Base-by-base conservation (phyloP, 2,888 invertebrate species). In the Erebia ligea region DNA sequence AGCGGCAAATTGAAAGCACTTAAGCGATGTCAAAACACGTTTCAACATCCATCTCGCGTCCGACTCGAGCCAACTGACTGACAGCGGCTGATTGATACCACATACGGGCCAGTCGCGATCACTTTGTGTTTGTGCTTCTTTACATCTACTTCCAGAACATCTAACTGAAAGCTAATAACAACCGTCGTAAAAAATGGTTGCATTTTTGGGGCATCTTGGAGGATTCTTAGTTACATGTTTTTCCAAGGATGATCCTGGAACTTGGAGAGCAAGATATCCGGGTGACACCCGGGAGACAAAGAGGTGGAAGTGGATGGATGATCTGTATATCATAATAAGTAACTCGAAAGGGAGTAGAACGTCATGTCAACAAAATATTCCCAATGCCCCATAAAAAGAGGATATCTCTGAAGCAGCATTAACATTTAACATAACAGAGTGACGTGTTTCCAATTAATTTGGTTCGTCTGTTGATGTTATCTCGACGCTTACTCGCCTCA, bases 401-500 rank as follows among this genome's bases (percentile, higher is more conserved):
- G 52, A 17, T 54, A 13, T 9, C 9, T 63, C 15, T 40, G 11
- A 13, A 19, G 3, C 25, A n/a, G 50, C 50, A 63, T 34, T 50
- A n/a, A 50, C 63, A 48, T 50, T 34, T 50, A n/a, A 50, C 63
- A 48, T 50, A 52, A 17, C 61, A 19, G 45, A 52, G 40, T 68
- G 71, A 69, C 61, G 72, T 56, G 58, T 67, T 72, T 56, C 72
- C 71, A 70, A 72, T 68, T 71, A 69, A 70, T 70, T 72, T 57
- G 50, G 63, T 56, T 65, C 67, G 66, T 45, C 62, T 67, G 62
- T 62, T 68, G 73, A 73, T 73, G 52, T 34, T 73, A 73, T 73
- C 73, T 54, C 68, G 40, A 50, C 68, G 56, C 42, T 68, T 71
- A 68, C 59, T 63, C 59, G 57, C 11, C 57, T 67, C 66, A 34